A percentile compares a stretch with the other conserved stretches of the same genome.
Evolutionary conservation across 2,888 invertebrate species (phyloP).

Genomic region (Onchidella celtica): DNA sequence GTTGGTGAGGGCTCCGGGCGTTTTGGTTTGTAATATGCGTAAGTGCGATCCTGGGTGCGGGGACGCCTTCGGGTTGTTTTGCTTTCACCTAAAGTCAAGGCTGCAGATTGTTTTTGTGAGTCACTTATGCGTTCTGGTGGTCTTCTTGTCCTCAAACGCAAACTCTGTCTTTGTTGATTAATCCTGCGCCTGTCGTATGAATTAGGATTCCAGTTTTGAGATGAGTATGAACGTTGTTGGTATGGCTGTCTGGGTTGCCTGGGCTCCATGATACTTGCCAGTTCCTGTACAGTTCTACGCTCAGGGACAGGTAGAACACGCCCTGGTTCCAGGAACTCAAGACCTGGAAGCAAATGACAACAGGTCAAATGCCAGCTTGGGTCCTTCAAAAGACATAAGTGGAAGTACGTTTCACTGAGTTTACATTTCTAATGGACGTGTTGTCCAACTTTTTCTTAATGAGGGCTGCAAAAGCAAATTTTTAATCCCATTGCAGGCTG

Average conservation of each 20-base stretch:
- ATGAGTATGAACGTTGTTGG: not conserved
- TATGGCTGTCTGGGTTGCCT: not conserved
- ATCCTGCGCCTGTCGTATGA: not conserved
- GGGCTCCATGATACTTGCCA: slow-evolving; percentile 15
- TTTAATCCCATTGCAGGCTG: too few species aligned
- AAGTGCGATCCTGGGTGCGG: slow-evolving; percentile 17
- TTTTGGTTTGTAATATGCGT: slow-evolving; percentile 25
- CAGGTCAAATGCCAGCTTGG: slow-evolving; percentile 17
- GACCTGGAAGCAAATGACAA: slow-evolving; percentile 65
- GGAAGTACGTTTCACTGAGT: too few species aligned
- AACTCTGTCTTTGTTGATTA: not conserved
- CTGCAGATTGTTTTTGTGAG: slow-evolving; percentile 1
- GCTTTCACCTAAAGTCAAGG: not conserved
- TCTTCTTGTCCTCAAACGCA: not conserved
- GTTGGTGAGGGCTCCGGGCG: not conserved
- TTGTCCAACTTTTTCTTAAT: too few species aligned
- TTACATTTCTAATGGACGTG: too few species aligned
- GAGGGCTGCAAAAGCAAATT: too few species aligned
- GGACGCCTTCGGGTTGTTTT: not conserved
- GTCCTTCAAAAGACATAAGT: not conserved
- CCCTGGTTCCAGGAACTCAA: slow-evolving; percentile 70
- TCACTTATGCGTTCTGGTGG: not conserved
- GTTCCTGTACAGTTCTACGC: slow-evolving; percentile 22
- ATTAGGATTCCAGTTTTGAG: not conserved
- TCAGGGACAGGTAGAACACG: slow-evolving; percentile 60